These are phyloP conservation scores for Nesometra sesokonis DNA, from an alignment of 35 echinoderm and acorn worm genomes.

Conservation along the genomic window DNA sequence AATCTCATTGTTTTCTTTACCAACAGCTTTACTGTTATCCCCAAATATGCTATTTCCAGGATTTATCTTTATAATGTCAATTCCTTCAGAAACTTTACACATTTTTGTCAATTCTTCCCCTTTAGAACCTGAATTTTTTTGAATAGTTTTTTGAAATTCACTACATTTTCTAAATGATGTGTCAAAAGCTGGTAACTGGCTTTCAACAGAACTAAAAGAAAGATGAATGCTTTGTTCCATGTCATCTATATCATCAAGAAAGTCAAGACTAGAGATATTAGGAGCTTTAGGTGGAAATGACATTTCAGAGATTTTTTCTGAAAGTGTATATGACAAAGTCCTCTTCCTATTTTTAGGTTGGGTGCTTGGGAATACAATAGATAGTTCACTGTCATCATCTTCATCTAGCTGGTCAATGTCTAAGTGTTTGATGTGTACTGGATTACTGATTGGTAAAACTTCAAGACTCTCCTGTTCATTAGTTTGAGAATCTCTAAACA, in stretches of 20 bases:
- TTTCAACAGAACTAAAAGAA: background rate
- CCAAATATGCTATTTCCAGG: background rate
- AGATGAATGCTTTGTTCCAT: background rate
- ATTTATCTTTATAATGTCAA: background rate
- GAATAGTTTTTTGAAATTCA: background rate
- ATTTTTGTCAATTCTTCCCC: background rate
- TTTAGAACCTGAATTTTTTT: background rate
- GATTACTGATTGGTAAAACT: too few relatives aligned
- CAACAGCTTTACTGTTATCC: background rate
- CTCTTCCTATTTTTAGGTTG: background rate
- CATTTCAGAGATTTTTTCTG: background rate
- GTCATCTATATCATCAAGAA: constrained; percentile 68
- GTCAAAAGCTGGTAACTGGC: background rate
- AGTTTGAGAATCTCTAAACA: too few relatives aligned
- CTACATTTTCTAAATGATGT: background rate
- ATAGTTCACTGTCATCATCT: background rate
- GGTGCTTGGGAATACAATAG: background rate
- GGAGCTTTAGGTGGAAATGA: constrained; percentile 49
- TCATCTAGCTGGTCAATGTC: too few relatives aligned
- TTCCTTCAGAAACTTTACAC: background rate
- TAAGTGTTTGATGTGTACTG: too few relatives aligned
- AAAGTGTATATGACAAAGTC: background rate
- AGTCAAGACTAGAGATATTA: constrained; percentile 59
- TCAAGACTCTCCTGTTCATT: too few relatives aligned
- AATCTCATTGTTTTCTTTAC: background rate